Conservation (phyloP, 2,888 invertebrate genomes). For the Neuroscelio doddi region DNA sequence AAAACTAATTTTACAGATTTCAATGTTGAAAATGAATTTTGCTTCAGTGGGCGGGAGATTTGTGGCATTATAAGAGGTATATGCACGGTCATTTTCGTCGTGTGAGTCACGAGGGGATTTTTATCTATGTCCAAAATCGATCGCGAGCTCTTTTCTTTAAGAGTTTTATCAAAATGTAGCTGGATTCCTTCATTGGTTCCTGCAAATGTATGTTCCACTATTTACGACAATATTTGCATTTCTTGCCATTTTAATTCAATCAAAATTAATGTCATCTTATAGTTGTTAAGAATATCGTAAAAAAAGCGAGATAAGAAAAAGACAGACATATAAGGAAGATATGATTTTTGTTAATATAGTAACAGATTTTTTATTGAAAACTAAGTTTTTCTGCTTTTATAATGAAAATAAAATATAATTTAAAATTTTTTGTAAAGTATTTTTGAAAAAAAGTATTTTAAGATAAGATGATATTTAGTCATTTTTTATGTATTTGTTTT, state of each 20-base stretch:
- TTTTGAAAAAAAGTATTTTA: too few species aligned
- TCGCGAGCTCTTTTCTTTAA: conserved; percentile 15
- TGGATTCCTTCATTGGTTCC: conserved; percentile 29
- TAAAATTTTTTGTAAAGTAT: too few species aligned
- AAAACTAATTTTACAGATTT: conserved; percentile 56
- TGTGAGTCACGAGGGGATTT: conserved; percentile 40
- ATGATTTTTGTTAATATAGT: too few species aligned
- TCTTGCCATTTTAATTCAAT: neutral
- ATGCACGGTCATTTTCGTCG: conserved; percentile 49
- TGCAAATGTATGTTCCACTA: conserved; percentile 5
- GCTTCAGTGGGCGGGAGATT: conserved; percentile 26
- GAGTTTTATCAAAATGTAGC: conserved; percentile 28
- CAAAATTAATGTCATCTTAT: too few species aligned
- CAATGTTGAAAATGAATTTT: conserved; percentile 47
- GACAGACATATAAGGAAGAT: too few species aligned
- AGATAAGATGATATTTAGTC: too few species aligned
- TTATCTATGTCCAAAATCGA: conserved; percentile 29
- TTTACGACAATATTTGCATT: neutral
- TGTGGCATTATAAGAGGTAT: conserved; percentile 38
- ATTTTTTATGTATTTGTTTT: too few species aligned
- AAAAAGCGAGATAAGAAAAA: neutral
- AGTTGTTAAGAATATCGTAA: neutral
- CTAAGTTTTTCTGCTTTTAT: too few species aligned
- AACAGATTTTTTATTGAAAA: too few species aligned
- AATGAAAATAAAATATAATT: too few species aligned